Conservation (phyloP, 2,113 vertebrate genomes). For the Heterotilapia buettikoferi region DNA sequence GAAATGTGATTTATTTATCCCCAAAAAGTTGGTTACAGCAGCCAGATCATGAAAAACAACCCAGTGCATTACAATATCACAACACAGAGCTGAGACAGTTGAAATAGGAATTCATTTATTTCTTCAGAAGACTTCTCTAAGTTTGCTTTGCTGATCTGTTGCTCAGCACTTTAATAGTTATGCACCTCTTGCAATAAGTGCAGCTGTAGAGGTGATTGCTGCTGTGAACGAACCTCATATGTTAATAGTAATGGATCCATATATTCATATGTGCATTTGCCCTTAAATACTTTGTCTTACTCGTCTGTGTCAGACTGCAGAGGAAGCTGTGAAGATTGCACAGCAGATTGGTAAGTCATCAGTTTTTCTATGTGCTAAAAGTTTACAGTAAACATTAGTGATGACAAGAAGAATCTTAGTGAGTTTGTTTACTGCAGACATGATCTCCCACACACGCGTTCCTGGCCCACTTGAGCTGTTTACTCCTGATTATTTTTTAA, state of each 20-base stretch:
- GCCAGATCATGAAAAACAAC: background rate
- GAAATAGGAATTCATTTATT: background rate
- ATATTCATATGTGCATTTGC: background rate
- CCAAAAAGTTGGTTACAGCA: background rate
- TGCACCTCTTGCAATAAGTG: background rate
- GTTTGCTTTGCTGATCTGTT: background rate
- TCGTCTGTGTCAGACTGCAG: slow-evolving; percentile 85
- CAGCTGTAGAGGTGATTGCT: background rate
- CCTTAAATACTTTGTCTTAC: background rate
- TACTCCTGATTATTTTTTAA: background rate
- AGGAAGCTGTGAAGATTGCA: slow-evolving; percentile 94
- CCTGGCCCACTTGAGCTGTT: background rate
- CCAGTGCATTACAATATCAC: background rate
- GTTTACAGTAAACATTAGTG: background rate
- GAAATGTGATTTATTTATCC: background rate
- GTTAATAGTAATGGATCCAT: background rate
- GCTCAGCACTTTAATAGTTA: background rate
- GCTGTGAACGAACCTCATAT: background rate
- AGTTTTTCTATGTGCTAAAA: fast-evolving
- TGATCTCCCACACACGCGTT: background rate
- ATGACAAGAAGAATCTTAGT: background rate
- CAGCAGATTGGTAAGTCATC: slow-evolving; percentile 86
- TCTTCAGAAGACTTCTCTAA: background rate
- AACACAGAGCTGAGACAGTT: background rate
- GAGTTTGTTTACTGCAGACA: background rate